Base-by-base conservation (phyloP, 2,113 vertebrate species). In the Ranitomeya variabilis region DNA sequence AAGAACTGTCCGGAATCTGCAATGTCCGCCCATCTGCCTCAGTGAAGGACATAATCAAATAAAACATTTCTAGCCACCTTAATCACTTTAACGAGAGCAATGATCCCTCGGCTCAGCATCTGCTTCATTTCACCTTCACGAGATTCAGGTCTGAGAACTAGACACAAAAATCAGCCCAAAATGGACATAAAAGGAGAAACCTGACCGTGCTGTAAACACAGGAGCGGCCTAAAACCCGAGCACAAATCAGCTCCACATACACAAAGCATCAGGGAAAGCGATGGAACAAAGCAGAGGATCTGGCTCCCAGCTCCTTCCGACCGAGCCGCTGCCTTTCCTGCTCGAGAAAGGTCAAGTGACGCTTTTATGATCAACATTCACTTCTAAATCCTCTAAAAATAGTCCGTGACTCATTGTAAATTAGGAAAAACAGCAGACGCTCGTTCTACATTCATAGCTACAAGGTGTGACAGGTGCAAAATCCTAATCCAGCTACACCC, bases 151-250 rank as follows among this genome's bases (percentile, higher is more conserved):
- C 78, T 57, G 13, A 6, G 9, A n/a, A 23, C 54, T 52, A 18
- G 51, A 83, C 6, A 2, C 18, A 83, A 69, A 31, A 66, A 83
- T 51, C 62, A 16, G 19, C 60, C 62, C 52, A 52, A 69, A 83
- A 83, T 23, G 45, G 60, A 23, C 81, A 83, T 54, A 83, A 54
- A 83, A 52, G 77, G 54, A 52, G 81, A 52, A 69, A 69, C 64
- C 79, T 81, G 79, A 54, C 23, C 10, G 2, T n/a, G 52, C 37
- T 83, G 11, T 83, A 69, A 83, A 83, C 60, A 83, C 23, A 16
- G 37, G 45, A 54, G 9, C 4, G 18, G 14, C 23, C 14, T 69
- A 83, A 67, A 60, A 2, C 55, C 55, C 16, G 23, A 60, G 59
- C 55, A 67, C 11, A 83, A 52, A 67, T 45, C 80, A 82, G 37